Percentiles rank a stretch among this genome's conserved stretches.
phyloP scores from a whole-genome alignment of 1,140 invertebrate genomes.

The Notospermus geniculatus region DNA sequence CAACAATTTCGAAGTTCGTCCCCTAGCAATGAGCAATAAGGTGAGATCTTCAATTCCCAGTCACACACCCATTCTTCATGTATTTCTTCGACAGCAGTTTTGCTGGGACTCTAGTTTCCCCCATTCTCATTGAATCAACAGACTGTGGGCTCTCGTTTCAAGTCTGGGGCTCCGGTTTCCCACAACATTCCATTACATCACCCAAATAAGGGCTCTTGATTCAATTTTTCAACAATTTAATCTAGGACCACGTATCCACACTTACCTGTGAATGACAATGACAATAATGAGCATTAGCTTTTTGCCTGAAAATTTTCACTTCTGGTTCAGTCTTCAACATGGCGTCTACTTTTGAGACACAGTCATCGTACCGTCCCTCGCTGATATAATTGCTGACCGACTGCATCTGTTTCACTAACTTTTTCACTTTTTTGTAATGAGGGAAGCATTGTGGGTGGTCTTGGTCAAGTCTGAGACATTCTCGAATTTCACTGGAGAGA shows the following conservation, averaged over 20 bases:
- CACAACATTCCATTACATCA: too few relatives aligned
- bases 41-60: too few relatives aligned
- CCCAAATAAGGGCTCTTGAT: too few relatives aligned
- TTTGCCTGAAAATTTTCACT: constrained; percentile 32
- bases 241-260: background rate
- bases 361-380: constrained; percentile 70
- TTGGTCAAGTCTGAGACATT: constrained; percentile 96
- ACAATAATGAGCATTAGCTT: constrained; percentile 44
- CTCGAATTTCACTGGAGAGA: constrained; percentile 78
- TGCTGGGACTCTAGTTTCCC: too few relatives aligned
- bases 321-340: constrained; percentile 66
- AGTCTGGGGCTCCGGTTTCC: too few relatives aligned
- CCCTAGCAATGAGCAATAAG: too few relatives aligned
- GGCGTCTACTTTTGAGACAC: constrained; percentile 70
- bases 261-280: constrained; percentile 50
- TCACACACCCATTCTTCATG: too few relatives aligned
- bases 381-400: constrained; percentile 71
- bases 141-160: too few relatives aligned
- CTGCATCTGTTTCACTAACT: constrained; percentile 82
- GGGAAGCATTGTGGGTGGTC: constrained; percentile 95
- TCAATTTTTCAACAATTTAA: constrained; percentile 3
- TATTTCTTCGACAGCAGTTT: too few relatives aligned
- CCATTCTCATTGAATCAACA: too few relatives aligned
- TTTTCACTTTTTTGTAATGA: constrained; percentile 97
- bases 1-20: background rate